phyloP scores from a whole-genome alignment of 2,113 vertebrate species.

The Oplegnathus fasciatus region DNA sequence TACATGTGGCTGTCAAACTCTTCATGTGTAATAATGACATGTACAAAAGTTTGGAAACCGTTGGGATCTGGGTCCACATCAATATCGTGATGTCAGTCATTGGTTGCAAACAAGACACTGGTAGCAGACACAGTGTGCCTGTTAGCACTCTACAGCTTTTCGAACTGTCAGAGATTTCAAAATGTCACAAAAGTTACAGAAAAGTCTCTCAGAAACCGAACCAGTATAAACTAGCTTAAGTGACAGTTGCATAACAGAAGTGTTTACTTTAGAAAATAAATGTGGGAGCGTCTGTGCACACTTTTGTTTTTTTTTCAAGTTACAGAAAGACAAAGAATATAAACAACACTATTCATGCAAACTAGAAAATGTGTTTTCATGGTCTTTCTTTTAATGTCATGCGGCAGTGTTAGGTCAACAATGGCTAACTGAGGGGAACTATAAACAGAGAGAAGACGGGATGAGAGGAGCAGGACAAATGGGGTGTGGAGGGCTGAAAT shows the following conservation, averaged over 20 bases:
- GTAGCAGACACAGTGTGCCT: conserved; percentile 59
- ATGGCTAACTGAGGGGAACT: conserved; percentile 39
- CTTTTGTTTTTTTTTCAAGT: not conserved
- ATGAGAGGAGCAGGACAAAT: conserved; percentile 56
- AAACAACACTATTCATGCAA: conserved; percentile 19
- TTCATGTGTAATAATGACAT: conserved; percentile 46
- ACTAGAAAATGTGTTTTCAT: conserved; percentile 21
- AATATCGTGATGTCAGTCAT: conserved; percentile 44
- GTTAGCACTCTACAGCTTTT: conserved; percentile 58
- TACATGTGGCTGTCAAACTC: conserved; percentile 47
- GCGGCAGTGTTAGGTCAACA: conserved; percentile 40
- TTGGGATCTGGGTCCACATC: conserved; percentile 48
- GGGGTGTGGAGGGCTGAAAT: conserved; percentile 60
- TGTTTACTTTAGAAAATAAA: conserved; percentile 43
- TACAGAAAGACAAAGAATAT: conserved; percentile 16
- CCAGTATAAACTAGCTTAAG: conserved; percentile 47
- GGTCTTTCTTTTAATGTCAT: conserved; percentile 37
- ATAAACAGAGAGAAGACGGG: conserved; percentile 41
- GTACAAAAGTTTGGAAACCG: conserved; percentile 48
- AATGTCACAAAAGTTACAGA: conserved; percentile 60
- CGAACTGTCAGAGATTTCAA: conserved; percentile 63
- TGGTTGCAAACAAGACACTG: conserved; percentile 60
- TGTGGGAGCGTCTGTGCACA: not conserved
- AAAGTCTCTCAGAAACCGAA: conserved; percentile 50
- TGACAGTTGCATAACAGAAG: conserved; percentile 52